Evolutionary conservation across 2,888 invertebrate species (phyloP), one percentile per base, ranked within the genome.

Genomic region (Odontomyia ornata): DNA sequence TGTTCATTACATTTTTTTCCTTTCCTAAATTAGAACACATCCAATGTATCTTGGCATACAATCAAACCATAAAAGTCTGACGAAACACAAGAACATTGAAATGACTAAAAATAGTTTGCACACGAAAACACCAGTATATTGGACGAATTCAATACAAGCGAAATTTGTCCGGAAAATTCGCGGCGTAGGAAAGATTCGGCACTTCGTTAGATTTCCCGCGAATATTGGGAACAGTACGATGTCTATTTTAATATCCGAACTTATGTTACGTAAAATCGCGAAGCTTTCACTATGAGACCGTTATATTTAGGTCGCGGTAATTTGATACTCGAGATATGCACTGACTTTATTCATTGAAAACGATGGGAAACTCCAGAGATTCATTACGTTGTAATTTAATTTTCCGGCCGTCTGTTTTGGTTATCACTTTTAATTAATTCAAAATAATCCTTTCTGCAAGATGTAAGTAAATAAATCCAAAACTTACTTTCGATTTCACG

Each of bases 401-500:
- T n/a, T n/a, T n/a, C n/a, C n/a, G n/a, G n/a, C n/a, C n/a, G n/a
- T n/a, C n/a, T 5, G 4, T 60, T 27, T 5, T 0, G 9, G 15
- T n/a, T 21, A 64, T 27, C 64, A 64, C 64, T 64, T 64, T 30
- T 1, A n/a, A n/a, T 64, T 28, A 64, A 11, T 9, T 15, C 36
- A 64, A 15, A 23, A 60, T 5, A 60, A 52, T 72, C 30, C 30
- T 1, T 65, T 65, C 23, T 65, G 28, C 9, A 52, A 52, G 0
- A 71, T 28, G n/a, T 62, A 73, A 71, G 25, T 76, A 73, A 56
- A 27, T 64, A 47, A 77, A 76, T 76, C 79, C 78, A 67, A 81
- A 89, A 94, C 95, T 95, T 90, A 95, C 95, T 94, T 91, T 95
- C 95, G 88, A 95, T 88, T 88, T 95, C 95, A 90, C 92, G 93